Conservation (phyloP, 2,888 invertebrate genomes). For the Urechis unicinctus region DNA sequence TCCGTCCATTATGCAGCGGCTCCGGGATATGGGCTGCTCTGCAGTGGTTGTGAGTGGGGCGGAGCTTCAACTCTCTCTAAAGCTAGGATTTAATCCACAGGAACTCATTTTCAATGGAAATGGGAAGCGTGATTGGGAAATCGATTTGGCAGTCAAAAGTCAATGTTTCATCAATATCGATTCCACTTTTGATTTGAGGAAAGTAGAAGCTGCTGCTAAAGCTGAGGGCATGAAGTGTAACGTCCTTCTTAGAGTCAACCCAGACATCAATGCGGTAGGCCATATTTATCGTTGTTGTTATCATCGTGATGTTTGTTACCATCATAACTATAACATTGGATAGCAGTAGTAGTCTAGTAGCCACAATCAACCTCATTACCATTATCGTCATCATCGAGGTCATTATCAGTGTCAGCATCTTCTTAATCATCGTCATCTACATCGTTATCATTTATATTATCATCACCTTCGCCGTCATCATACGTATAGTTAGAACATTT, state of each 20-base stretch:
- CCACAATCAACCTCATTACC: too few species aligned
- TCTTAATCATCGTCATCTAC: too few species aligned
- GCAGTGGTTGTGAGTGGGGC: conserved; percentile 45
- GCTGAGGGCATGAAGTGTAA: conserved; percentile 24
- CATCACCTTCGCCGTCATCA: too few species aligned
- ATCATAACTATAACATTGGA: too few species aligned
- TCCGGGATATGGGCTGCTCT: conserved; percentile 29
- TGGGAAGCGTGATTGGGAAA: conserved; percentile 48
- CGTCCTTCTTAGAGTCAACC: conserved; percentile 45
- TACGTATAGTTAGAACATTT: too few species aligned
- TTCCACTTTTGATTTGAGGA: conserved; percentile 46
- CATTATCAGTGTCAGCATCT: too few species aligned
- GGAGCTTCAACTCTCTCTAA: conserved; percentile 44
- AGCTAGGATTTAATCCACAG: conserved; percentile 39
- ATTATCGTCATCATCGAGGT: too few species aligned
- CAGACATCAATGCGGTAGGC: conserved; percentile 37
- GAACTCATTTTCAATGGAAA: conserved; percentile 49
- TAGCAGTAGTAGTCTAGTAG: too few species aligned
- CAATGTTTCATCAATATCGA: conserved; percentile 50
- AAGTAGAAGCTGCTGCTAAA: conserved; percentile 32
- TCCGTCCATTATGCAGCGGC: conserved; percentile 29
- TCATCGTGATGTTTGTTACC: too few species aligned
- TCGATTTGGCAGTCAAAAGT: conserved; percentile 39
- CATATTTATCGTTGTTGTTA: too few species aligned
- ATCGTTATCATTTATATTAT: too few species aligned